Base-by-base conservation (phyloP, 2,888 invertebrate genomes). In the Baronia brevicornis region DNA sequence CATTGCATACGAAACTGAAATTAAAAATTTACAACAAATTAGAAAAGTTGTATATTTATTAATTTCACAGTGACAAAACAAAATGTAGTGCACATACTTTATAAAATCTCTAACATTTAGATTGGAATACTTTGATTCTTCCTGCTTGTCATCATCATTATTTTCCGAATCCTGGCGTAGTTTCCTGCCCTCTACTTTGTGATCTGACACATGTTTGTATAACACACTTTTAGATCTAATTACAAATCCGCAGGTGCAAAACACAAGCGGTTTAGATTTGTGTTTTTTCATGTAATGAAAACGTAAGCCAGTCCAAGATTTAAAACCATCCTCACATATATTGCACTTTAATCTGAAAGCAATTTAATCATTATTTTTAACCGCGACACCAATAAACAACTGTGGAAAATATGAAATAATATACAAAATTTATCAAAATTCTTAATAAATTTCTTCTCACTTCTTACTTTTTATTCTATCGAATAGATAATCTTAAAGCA, bases 131-230 rank as follows among this genome's bases (percentile, higher is more conserved):
- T 65, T 62, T 4, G 45, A 41, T 25, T 67, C 60, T 18, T 58
- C 57, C 33, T 53, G 56, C 33, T 57, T 67, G 21, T 54, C 54
- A 21, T 48, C 49, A 7, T 58, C 46, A 5, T 54, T 51, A 12
- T 65, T 54, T 9, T 54, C 52, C 5, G 39, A 46, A 26, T 51
- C 58, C 26, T 55, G 67, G 33, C 42, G 42, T 17, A 64, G 42
- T 53, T 67, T 71, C 28, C 51, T 62, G 43, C 64, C 65, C 47
- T 71, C 69, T 34, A 58, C 36, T 47, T 71, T 73, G 43, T 84
- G 82, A 29, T 73, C 68, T 1, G 73, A 61, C 6, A 78, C 65
- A 54, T 84, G 82, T 46, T 75, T 77, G 46, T 82, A 80, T 7
- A 84, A 62, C 19, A 68, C 64, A 57, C 63, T 73, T 44, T 77